These are phyloP conservation scores for Monopis laevigella DNA, from an alignment of 2,888 invertebrate species.

Conservation along the genomic window DNA sequence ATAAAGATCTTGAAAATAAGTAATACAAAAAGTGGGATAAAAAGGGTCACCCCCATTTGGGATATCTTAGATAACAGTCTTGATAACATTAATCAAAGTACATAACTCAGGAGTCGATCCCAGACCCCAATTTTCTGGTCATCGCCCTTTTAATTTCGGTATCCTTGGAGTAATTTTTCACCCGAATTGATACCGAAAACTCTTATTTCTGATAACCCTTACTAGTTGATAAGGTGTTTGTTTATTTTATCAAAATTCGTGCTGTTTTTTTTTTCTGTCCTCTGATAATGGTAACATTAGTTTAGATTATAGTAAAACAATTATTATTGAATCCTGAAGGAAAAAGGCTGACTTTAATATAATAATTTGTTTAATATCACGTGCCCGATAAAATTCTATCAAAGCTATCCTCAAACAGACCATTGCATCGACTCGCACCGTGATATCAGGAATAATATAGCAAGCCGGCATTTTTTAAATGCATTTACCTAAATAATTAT, in stretches of 20 bases:
- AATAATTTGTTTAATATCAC: too few relatives aligned
- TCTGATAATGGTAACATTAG: not conserved
- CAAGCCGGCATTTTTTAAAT: too few relatives aligned
- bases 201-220: conserved; percentile 19
- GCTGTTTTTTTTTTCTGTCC: not conserved
- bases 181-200: conserved; percentile 42
- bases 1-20: conserved; percentile 1
- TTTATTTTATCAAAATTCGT: not conserved
- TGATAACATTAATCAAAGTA: conserved; percentile 64
- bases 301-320: not conserved
- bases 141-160: conserved; percentile 53
- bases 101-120: conserved; percentile 30
- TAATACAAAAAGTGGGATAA: conserved; percentile 17
- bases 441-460: too few relatives aligned
- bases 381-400: too few relatives aligned
- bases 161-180: conserved; percentile 49
- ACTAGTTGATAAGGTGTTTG: conserved; percentile 5
- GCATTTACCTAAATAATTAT: too few relatives aligned
- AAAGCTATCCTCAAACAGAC: too few relatives aligned
- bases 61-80: conserved; percentile 40
- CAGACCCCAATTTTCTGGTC: conserved; percentile 51
- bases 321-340: too few relatives aligned
- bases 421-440: too few relatives aligned
- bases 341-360: too few relatives aligned
- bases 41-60: conserved; percentile 44